A percentile compares a stretch with the other conserved stretches of the same genome.
Evolutionary conservation across 1,140 invertebrate species (phyloP).

Genomic region (Ips nitidus): DNA sequence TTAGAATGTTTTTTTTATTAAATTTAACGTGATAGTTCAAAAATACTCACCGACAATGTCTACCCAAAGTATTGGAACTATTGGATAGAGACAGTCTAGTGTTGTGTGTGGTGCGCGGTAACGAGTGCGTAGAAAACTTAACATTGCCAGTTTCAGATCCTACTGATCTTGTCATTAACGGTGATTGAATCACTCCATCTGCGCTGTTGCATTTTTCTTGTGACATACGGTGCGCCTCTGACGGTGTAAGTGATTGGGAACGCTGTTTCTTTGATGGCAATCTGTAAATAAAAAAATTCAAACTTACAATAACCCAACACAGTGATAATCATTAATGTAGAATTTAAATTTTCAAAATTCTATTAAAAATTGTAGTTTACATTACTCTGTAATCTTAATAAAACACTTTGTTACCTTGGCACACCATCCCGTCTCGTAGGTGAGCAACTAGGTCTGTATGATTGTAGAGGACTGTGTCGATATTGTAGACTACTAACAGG

Average conservation of each 20-base stretch:
- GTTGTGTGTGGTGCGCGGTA: conserved; percentile 54
- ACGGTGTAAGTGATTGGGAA: conserved; percentile 67
- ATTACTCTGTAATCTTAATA: no score
- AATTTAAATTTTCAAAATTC: no score
- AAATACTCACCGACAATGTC: conserved; percentile 44
- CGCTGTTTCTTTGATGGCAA: conserved; percentile 70
- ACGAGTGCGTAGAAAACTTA: conserved; percentile 61
- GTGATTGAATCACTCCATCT: conserved; percentile 61
- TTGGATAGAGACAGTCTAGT: conserved; percentile 46
- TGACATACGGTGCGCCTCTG: conserved; percentile 54
- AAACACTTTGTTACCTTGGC: conserved; percentile 48
- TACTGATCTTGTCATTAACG: conserved; percentile 49
- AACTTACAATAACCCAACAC: not conserved
- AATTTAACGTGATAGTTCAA: not conserved
- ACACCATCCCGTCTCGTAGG: conserved; percentile 61
- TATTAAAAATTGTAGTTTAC: no score
- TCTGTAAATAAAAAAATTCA: conserved; percentile 15
- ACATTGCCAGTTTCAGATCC: conserved; percentile 47
- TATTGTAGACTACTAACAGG: conserved; percentile 41
- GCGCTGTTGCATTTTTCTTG: conserved; percentile 64
- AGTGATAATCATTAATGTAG: no score
- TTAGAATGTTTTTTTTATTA: conserved; percentile 41
- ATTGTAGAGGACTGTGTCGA: conserved; percentile 40
- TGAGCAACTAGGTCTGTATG: conserved; percentile 47
- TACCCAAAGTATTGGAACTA: conserved; percentile 47